phyloP scores from a whole-genome alignment of 2,797 vertebrate genomes.

The Lacerta bilineata region DNA sequence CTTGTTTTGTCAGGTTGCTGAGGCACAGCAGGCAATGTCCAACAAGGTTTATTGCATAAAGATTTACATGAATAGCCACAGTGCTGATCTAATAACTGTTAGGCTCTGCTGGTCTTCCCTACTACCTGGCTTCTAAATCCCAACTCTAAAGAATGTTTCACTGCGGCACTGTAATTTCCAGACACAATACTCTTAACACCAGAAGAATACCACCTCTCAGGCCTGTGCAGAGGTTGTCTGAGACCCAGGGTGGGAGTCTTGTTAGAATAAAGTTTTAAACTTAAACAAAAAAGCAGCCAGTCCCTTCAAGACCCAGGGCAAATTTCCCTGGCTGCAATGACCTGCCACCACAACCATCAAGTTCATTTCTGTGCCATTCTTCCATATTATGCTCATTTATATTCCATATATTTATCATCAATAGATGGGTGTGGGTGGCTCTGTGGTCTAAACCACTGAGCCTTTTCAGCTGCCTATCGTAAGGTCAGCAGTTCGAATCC shows the following conservation, averaged over 20 bases:
- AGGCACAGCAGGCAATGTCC: conserved; percentile 32
- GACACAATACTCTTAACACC: not conserved
- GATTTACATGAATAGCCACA: conserved; percentile 17
- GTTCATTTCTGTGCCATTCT: not conserved
- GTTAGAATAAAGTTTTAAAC: no score
- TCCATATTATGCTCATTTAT: not conserved
- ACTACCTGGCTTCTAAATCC: not conserved
- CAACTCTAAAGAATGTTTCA: not conserved
- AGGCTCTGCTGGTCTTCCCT: not conserved
- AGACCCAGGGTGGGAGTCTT: no score
- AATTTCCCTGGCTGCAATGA: no score
- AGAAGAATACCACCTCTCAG: not conserved
- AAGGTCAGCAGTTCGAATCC: no score
- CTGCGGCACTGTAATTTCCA: not conserved
- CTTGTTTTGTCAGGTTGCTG: conserved; percentile 20
- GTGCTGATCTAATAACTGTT: conserved; percentile 22
- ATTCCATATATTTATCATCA: no score
- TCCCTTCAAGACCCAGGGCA: no score
- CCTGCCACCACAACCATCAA: not conserved
- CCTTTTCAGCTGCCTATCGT: no score
- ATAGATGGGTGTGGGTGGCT: no score
- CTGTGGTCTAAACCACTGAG: no score
- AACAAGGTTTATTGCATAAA: conserved; percentile 22
- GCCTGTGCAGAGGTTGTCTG: no score
- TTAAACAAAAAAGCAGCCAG: no score